A percentile compares a stretch with the other conserved stretches of the same genome.
phyloP scores from a whole-genome alignment of 2,797 vertebrate genomes.

The Novumbra hubbsi region DNA sequence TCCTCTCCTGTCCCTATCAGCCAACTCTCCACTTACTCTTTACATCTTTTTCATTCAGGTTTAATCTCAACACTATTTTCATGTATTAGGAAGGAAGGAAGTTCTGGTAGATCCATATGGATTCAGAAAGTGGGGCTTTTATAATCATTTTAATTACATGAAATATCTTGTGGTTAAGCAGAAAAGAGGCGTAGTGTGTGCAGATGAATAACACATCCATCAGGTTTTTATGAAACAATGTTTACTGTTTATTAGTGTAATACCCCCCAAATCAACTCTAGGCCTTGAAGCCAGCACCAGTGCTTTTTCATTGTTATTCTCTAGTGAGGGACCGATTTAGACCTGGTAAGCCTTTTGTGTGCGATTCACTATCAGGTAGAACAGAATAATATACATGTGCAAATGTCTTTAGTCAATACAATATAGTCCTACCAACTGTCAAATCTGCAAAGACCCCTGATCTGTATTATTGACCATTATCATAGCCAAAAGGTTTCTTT shows the following conservation, averaged over 20 bases:
- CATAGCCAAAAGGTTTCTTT: constrained; percentile 68
- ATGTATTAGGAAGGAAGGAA: not conserved
- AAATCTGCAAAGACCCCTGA: constrained; percentile 70
- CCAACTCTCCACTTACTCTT: constrained; percentile 41
- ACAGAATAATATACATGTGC: constrained; percentile 40
- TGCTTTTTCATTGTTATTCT: too few species aligned
- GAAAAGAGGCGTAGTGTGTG: not conserved
- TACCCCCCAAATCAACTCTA: not conserved
- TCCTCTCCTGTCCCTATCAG: constrained; percentile 28
- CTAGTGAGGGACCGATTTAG: too few species aligned
- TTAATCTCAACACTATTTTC: constrained; percentile 46
- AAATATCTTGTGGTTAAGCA: not conserved
- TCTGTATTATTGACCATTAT: constrained; percentile 75
- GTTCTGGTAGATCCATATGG: not conserved
- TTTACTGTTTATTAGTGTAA: not conserved
- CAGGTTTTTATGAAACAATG: constrained; percentile 47
- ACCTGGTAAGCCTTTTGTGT: too few species aligned
- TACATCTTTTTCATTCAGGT: constrained; percentile 23
- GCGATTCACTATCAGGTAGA: too few species aligned
- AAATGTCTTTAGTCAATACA: constrained; percentile 64
- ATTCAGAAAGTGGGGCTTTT: not conserved
- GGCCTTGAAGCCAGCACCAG: too few species aligned
- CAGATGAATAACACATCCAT: constrained; percentile 25
- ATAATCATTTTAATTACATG: not conserved
- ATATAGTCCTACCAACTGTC: constrained; percentile 66